Conservation (phyloP, 2,888 invertebrate species). For the Myopa tessellatipennis region DNA sequence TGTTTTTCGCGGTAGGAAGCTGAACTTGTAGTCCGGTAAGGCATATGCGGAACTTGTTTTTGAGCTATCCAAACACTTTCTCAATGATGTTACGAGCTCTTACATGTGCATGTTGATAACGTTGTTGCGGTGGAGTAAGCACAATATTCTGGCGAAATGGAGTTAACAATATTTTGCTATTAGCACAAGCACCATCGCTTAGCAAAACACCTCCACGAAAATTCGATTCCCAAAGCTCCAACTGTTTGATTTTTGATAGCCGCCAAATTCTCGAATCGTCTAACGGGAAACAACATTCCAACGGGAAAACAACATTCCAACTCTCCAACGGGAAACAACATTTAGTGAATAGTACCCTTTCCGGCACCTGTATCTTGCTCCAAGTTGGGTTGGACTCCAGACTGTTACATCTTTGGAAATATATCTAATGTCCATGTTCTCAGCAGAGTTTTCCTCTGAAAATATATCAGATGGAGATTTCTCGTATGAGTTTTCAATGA, state of each 20-base stretch:
- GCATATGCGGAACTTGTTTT: slow-evolving; percentile 26
- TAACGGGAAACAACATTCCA: no score
- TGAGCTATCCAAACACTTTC: slow-evolving; percentile 14
- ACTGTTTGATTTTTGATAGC: background rate
- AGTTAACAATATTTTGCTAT: slow-evolving; percentile 19
- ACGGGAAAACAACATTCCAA: no score
- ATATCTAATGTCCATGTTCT: background rate
- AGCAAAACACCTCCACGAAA: background rate
- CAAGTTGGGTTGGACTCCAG: no score
- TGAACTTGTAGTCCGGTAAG: slow-evolving; percentile 7
- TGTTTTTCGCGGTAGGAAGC: slow-evolving; percentile 14
- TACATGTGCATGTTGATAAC: slow-evolving; percentile 19
- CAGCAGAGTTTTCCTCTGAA: background rate
- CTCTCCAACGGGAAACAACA: slow-evolving; percentile 9
- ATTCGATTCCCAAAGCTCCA: background rate
- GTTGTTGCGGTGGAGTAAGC: background rate
- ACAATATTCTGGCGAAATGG: slow-evolving; percentile 1
- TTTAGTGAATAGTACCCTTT: slow-evolving; percentile 25
- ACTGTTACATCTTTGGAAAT: slow-evolving; percentile 3
- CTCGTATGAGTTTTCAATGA: background rate
- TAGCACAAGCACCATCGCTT: background rate
- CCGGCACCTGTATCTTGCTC: slow-evolving; percentile 11
- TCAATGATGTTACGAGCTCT: slow-evolving; percentile 13
- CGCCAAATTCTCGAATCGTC: background rate
- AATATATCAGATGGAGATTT: background rate